These are phyloP conservation scores for Tenthredo scrophulariae DNA, from an alignment of 2,888 invertebrate genomes.

Conservation along the genomic window DNA sequence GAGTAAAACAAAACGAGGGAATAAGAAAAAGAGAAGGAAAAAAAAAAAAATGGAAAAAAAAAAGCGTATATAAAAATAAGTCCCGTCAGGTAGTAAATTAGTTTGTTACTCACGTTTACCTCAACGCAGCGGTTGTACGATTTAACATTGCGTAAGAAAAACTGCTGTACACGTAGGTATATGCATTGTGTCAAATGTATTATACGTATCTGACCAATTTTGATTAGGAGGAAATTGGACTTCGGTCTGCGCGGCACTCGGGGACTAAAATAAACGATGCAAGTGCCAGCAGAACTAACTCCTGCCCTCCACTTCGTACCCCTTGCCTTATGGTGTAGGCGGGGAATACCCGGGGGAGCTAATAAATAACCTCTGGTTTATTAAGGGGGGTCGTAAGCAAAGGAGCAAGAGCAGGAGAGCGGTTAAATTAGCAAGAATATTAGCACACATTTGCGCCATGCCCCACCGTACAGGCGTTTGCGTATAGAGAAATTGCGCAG, in stretches of 20 bases:
- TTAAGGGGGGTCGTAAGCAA: slow-evolving; percentile 66
- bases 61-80: slow-evolving; percentile 10
- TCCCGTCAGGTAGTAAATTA: slow-evolving; percentile 35
- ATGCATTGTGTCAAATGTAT: background rate
- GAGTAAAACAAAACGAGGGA: slow-evolving; percentile 47
- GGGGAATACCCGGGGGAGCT: slow-evolving; percentile 58
- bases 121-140: slow-evolving; percentile 20
- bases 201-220: background rate
- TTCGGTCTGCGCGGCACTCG: slow-evolving; percentile 58
- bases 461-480: slow-evolving; percentile 55
- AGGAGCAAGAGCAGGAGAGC: slow-evolving; percentile 61
- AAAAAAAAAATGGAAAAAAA: background rate
- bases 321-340: slow-evolving; percentile 15
- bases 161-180: background rate
- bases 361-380: slow-evolving; percentile 78
- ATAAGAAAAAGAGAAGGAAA: slow-evolving; percentile 48
- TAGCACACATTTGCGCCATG: slow-evolving; percentile 65
- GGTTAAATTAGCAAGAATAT: slow-evolving; percentile 77
- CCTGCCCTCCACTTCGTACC: slow-evolving; percentile 9
- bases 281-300: slow-evolving; percentile 68
- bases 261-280: slow-evolving; percentile 72
- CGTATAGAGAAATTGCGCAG: background rate
- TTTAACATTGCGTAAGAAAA: background rate
- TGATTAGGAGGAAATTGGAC: slow-evolving; percentile 55
- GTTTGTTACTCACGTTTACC: slow-evolving; percentile 36